A percentile compares a stretch with the other conserved stretches of the same genome.
phyloP scores from a whole-genome alignment of 2,113 vertebrate genomes.

The Muntiacus reevesi region DNA sequence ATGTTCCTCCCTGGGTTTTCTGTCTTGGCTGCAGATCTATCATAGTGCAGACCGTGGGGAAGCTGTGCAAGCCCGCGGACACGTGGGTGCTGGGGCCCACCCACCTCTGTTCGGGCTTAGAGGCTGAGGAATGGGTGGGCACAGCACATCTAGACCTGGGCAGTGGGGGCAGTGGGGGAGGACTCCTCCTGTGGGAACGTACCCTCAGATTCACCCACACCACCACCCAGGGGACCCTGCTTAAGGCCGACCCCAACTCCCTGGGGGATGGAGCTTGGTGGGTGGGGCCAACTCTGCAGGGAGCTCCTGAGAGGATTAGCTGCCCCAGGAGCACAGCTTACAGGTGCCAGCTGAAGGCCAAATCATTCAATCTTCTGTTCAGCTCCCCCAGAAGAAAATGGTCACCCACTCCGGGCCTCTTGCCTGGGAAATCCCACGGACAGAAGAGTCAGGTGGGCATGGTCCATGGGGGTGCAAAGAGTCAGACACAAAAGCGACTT shows the following conservation, averaged over 20 bases:
- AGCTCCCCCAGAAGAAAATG: background rate
- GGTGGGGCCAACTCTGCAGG: background rate
- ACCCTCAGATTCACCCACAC: background rate
- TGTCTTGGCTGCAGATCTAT: background rate
- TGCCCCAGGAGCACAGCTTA: background rate
- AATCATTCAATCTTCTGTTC: fast-evolving
- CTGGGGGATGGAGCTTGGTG: background rate
- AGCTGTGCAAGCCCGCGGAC: fast-evolving
- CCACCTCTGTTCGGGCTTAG: fast-evolving
- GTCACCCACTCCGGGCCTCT: background rate
- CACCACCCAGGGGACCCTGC: background rate
- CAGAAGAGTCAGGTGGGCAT: background rate
- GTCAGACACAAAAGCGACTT: background rate
- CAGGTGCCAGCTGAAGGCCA: fast-evolving
- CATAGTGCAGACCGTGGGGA: background rate
- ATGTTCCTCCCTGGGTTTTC: background rate
- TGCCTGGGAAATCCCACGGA: background rate
- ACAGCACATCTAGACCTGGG: background rate
- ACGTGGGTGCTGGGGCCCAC: fast-evolving
- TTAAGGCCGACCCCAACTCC: background rate
- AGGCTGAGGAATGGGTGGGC: background rate
- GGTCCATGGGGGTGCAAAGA: background rate
- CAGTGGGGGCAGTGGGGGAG: background rate
- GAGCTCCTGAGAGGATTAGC: background rate
- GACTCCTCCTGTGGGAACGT: fast-evolving